Evolutionary conservation across 2,888 invertebrate species (phyloP), one percentile per base, ranked within the genome.

Genomic region (Nebria salina): DNA sequence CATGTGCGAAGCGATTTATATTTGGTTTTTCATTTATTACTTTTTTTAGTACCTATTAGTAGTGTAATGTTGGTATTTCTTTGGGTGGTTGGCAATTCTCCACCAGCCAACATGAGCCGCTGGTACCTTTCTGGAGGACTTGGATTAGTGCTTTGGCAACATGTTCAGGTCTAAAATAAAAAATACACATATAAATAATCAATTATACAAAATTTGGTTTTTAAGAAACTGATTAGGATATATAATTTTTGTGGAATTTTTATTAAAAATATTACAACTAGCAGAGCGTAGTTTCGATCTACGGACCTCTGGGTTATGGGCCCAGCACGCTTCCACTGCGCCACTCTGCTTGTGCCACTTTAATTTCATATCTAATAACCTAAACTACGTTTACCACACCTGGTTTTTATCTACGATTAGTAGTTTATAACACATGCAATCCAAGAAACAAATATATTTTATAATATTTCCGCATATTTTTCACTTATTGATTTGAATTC

Each of bases 271-370:
- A n/a, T 68, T 20, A 1, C 20, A 13, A 66, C 4, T 93, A 93
- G 93, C 93, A 93, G 93, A 93, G 94, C 94, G 93, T 94, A 94
- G 94, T 94, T 94, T 95, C 94, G 94, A 94, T 94, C 94, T 93
- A 95, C 95, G 95, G 95, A 95, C 94, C 95, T 95, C 95, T 95
- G 95, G 95, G 94, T 94, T 94, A 94, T 94, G 93, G 93, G 93
- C 93, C 93, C 93, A 94, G 93, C 93, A 94, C 93, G 93, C 93
- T 93, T 94, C 93, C 93, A 93, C 93, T 94, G 94, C 94, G 93
- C 93, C 93, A 94, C 93, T 94, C 93, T 94, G 93, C 94, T 93
- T 87, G 2, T 34, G 34, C 34, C 2, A 2, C 34, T 34, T 5
- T 4, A 34, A 34, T 34, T 34, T 34, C 0, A 34, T 34, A 34